These are phyloP conservation scores for Rhinoraja longicauda DNA, from an alignment of 2,797 vertebrate species.

Conservation along the genomic window DNA sequence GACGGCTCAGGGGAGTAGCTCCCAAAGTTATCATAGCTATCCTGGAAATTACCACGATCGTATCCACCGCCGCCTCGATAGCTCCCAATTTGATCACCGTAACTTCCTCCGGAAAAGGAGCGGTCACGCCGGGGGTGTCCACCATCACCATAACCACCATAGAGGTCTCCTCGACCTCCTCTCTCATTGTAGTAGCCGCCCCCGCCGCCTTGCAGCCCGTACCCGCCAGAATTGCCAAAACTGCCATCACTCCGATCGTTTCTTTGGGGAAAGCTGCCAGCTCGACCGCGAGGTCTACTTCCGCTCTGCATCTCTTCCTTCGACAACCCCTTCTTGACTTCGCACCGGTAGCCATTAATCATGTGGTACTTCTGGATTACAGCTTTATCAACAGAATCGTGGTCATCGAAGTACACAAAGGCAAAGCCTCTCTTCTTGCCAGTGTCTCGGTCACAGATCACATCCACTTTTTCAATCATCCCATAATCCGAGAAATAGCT, in stretches of 20 bases:
- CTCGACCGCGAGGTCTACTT: conserved; percentile 57
- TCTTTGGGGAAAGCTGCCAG: conserved; percentile 46
- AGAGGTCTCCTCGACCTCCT: conserved; percentile 57
- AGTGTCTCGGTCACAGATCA: conserved; percentile 91
- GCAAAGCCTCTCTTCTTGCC: conserved; percentile 93
- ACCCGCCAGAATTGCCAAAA: conserved; percentile 71
- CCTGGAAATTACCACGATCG: conserved; percentile 51
- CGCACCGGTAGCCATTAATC: conserved; percentile 89
- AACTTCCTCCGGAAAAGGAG: conserved; percentile 74
- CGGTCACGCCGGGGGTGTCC: conserved; percentile 47
- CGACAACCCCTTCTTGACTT: conserved; percentile 94
- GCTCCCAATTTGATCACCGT: conserved; percentile 61
- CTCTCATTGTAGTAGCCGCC: conserved; percentile 77
- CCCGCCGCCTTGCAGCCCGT: conserved; percentile 62
- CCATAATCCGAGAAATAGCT: conserved; percentile 85
- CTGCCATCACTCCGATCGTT: conserved; percentile 62
- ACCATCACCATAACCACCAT: conserved; percentile 59
- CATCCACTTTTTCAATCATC: conserved; percentile 87
- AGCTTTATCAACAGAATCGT: conserved; percentile 90
- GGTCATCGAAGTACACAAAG: conserved; percentile 89
- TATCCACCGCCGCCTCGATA: conserved; percentile 49
- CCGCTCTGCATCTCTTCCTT: conserved; percentile 89
- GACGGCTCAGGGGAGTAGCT: conserved; percentile 35
- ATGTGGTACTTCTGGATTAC: conserved; percentile 90
- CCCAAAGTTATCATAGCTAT: conserved; percentile 29